Percentiles rank a stretch among this genome's conserved stretches.
phyloP scores from a whole-genome alignment of 2,888 invertebrate genomes.

The Heptascelio sp. region DNA sequence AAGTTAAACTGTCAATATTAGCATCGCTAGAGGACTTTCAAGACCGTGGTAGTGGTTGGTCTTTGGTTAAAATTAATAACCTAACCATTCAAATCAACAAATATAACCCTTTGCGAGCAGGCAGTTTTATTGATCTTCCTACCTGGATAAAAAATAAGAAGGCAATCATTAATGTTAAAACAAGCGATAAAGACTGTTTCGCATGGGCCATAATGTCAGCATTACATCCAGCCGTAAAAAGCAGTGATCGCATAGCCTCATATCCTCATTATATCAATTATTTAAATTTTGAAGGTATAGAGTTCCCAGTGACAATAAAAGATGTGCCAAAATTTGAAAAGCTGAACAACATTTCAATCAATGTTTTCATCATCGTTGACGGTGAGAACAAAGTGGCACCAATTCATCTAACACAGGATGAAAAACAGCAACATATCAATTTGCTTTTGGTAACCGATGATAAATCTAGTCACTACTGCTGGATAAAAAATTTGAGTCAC shows the following conservation, averaged over 20 bases:
- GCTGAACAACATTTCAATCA: conserved; percentile 8
- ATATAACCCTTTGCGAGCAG: conserved; percentile 47
- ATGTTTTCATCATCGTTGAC: conserved; percentile 13
- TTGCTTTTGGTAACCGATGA: neutral
- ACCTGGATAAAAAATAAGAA: conserved; percentile 13
- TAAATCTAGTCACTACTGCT: conserved; percentile 3
- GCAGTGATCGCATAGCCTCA: neutral
- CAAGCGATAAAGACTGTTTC: conserved; percentile 32
- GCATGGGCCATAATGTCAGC: conserved; percentile 37
- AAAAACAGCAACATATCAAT: conserved; percentile 7
- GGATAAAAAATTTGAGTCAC: conserved; percentile 19
- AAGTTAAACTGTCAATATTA: too few relatives aligned
- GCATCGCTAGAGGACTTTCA: too few relatives aligned
- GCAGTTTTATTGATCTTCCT: conserved; percentile 44
- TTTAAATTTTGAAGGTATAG: conserved; percentile 7
- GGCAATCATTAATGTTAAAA: conserved; percentile 26
- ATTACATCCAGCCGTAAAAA: neutral
- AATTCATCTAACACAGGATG: neutral
- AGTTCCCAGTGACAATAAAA: conserved; percentile 3
- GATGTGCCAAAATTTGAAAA: conserved; percentile 19
- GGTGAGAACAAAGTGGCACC: neutral
- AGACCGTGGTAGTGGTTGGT: too few relatives aligned
- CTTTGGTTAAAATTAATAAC: too few relatives aligned
- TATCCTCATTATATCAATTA: conserved; percentile 1
- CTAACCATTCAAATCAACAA: too few relatives aligned